Evolutionary conservation across 2,888 invertebrate species (phyloP), one percentile per base, ranked within the genome.

Genomic region (Pollenia griseotomentosa): DNA sequence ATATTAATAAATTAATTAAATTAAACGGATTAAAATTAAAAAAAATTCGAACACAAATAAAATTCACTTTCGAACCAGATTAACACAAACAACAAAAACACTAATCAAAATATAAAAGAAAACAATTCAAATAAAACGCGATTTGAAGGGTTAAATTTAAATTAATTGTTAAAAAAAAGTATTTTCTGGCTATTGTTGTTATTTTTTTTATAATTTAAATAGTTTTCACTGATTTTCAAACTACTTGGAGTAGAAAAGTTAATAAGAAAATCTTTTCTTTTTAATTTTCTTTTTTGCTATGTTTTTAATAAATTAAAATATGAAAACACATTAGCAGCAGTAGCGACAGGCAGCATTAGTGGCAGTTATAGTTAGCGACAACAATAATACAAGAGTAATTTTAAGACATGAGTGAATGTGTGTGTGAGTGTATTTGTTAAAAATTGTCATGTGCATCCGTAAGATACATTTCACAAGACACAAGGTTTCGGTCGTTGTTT

Each of bases 361-460:
- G 33, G 51, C 59, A 57, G 66, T 46, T 9, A 16, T 9, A 40
- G 23, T 48, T 23, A 79, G 11, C 16, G 14, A 14, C 33, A 82
- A 82, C 44, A 63, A 70, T 11, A n/a, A 40, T 10, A 23, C 8
- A 57, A 44, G 23, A 53, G 44, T n/a, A 46, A 63, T 10, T 65
- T 7, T 16, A 19, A 51, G 48, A 5, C 23, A 10, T 48, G 44
- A 19, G 40, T 81, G 51, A 1, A 19, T 46, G 53, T 65, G 53
- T 51, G 42, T 40, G 42, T 44, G 44, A n/a, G 19, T 78, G 66
- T 53, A 46, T 51, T 80, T 74, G 66, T 74, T 79, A 71, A 83
- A 86, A 87, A 87, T 87, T 87, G 87, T 87, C 87, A 87, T 87
- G 86, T 86, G 88, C 88, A 88, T 88, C 88, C 88, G 88, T 86